Evolutionary conservation across 2,113 vertebrate genomes (phyloP), one percentile per base, ranked within the genome.

Genomic region (Passer montanus): DNA sequence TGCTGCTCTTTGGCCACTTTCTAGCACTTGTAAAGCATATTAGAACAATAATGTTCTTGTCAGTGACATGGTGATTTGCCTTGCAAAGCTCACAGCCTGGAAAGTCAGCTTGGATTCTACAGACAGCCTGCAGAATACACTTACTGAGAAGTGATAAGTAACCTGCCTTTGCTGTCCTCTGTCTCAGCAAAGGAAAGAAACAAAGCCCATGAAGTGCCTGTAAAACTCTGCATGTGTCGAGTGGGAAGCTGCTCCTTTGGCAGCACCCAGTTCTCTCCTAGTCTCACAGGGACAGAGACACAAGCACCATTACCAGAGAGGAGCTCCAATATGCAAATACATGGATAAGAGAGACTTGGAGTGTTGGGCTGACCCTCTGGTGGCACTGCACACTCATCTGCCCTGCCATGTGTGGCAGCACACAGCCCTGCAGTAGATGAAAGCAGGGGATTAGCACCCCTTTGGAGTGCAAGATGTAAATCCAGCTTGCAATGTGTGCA

Each of bases 11-110:
- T 68, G 90, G 62, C 49, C 76, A 56, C 44, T 95, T 92, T 56
- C 76, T 92, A 81, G 60, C 60, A 62, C 66, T 95, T 89, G 66
- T 79, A 87, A 90, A 96, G 44, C 76, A 81, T 49, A 22, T 94
- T 93, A 78, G 49, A 96, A 67, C 92, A 90, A 75, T 90, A 94
- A 88, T 43, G 56, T 83, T 95, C 78, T 90, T 94, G 75, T 86
- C 91, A 77, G 78, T 90, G 90, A 93, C 84, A 49, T n/a, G 72
- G 52, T 60, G 84, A 95, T 93, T 91, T 96, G 87, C 93, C 78
- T 95, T 76, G 59, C 75, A 91, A 88, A 86, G 70, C 63, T 76
- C 44, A 11, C 66, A 89, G 74, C 58, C 56, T 77, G 70, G 19
- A 63, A 78, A 85, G 63, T 70, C 82, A 59, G 53, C 53, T 84